Evolutionary conservation across 2,797 vertebrate species (phyloP).

Genomic region (Craterocephalus amniculus): DNA sequence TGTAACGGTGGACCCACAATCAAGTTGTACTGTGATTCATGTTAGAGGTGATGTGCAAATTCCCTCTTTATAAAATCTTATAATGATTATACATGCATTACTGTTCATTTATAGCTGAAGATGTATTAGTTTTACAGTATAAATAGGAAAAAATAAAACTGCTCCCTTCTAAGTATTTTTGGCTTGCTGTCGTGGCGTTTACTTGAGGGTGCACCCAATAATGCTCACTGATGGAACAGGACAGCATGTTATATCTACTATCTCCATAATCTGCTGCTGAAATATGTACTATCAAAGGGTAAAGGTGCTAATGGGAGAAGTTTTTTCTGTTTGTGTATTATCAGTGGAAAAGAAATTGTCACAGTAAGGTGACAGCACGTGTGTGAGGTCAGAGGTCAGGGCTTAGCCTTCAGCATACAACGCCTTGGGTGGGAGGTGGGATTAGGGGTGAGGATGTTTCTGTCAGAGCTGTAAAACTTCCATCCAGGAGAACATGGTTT

Average conservation of each 20-base stretch:
- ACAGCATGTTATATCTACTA: not conserved
- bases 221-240: not conserved
- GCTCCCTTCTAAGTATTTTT: conserved; percentile 14
- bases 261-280: not conserved
- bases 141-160: conserved; percentile 23
- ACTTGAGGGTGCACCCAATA: not conserved
- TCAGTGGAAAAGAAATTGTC: conserved; percentile 29
- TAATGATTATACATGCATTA: conserved; percentile 38
- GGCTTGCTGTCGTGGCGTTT: conserved; percentile 13
- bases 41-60: conserved; percentile 41
- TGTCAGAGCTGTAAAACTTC: conserved; percentile 50
- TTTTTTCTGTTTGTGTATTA: conserved; percentile 14
- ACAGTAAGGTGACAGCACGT: conserved; percentile 28
- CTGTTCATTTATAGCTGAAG: conserved; percentile 43
- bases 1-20: conserved; percentile 45
- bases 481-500: conserved; percentile 14
- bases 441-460: conserved; percentile 14
- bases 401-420: conserved; percentile 44
- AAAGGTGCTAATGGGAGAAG: not conserved
- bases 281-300: not conserved
- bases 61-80: conserved; percentile 43
- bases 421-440: conserved; percentile 6
- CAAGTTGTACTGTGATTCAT: conserved; percentile 48
- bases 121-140: conserved; percentile 26
- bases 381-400: conserved; percentile 64